These are phyloP conservation scores for Gambusia holbrooki DNA, from an alignment of 2,113 vertebrate genomes.

Conservation along the genomic window DNA sequence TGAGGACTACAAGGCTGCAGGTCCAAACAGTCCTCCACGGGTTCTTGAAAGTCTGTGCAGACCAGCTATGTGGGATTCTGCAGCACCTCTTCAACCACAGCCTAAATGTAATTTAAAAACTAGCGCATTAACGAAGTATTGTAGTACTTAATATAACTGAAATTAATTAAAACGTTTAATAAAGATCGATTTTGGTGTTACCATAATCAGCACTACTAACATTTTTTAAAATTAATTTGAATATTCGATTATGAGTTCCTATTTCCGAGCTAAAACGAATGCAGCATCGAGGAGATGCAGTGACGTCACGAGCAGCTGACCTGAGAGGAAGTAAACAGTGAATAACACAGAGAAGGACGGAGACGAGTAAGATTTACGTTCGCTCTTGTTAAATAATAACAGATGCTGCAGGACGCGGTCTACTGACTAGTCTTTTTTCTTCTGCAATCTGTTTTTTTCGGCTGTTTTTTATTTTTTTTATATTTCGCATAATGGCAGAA, in stretches of 20 bases:
- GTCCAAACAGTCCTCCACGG: neutral
- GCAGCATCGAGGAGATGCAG: neutral
- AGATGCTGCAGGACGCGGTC: neutral
- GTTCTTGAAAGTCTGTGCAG: neutral
- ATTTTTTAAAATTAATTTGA: neutral
- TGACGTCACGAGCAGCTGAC: conserved; percentile 48
- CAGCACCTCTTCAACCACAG: neutral
- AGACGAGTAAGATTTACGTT: neutral
- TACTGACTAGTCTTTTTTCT: neutral
- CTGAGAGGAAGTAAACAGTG: conserved; percentile 66
- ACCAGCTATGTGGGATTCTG: neutral
- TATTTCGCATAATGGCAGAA: no score
- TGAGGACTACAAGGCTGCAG: neutral
- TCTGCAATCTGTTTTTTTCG: neutral
- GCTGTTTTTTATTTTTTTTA: neutral
- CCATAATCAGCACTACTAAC: neutral
- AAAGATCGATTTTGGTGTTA: neutral
- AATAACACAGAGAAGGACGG: conserved; percentile 9
- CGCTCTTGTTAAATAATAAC: neutral
- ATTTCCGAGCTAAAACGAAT: neutral
- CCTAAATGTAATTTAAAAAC: neutral
- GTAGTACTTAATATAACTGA: neutral
- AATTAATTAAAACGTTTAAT: neutral
- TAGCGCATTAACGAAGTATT: neutral
- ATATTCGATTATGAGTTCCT: neutral